A percentile compares a stretch with the other conserved stretches of the same genome.
Conservation (phyloP, 2,113 vertebrate genomes). For the Glaucidium brasilianum region DNA sequence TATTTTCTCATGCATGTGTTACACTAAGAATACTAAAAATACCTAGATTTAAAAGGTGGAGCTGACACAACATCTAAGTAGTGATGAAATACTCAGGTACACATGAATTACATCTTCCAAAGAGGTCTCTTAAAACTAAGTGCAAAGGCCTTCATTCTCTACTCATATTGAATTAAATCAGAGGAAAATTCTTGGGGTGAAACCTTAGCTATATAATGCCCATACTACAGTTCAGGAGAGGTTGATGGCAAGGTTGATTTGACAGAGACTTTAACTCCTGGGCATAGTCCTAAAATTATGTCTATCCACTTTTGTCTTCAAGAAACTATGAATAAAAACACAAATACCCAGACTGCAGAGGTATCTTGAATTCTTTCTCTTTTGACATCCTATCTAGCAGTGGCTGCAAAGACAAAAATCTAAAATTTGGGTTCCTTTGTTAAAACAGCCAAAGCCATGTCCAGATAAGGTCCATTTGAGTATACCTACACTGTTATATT, state of each 20-base stretch:
- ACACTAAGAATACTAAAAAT: slow-evolving; percentile 20
- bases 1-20: slow-evolving; percentile 16
- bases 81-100: not conserved
- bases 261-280: not conserved
- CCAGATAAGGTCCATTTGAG: not conserved
- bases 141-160: not conserved
- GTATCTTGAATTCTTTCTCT: not conserved
- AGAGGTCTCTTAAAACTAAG: not conserved
- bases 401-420: not conserved
- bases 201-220: not conserved
- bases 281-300: not conserved
- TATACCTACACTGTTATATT: not conserved
- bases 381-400: not conserved
- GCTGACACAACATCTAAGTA: not conserved
- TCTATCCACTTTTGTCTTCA: not conserved
- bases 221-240: not conserved
- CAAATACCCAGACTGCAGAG: not conserved
- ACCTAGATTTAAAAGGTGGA: slow-evolving; percentile 1
- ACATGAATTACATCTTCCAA: not conserved
- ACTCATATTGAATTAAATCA: not conserved
- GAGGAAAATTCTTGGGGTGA: not conserved
- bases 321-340: not conserved
- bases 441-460: not conserved
- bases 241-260: not conserved
- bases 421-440: not conserved